Evolutionary conservation across 2,113 vertebrate genomes (phyloP).

Genomic region (Sorex fumeus): DNA sequence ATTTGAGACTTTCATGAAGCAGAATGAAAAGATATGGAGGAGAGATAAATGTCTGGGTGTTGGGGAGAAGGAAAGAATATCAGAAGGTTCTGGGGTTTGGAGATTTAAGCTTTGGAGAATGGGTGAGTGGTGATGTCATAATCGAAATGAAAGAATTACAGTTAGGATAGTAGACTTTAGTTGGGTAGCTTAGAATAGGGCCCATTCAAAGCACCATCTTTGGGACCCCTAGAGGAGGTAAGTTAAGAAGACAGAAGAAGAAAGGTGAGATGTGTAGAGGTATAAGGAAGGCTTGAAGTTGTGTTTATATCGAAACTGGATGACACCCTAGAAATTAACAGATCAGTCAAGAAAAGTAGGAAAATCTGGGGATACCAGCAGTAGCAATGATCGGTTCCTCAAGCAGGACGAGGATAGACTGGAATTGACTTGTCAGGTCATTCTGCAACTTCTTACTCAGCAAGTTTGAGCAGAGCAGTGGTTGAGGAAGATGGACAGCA

Average conservation of each 20-base stretch:
- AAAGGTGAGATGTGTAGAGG: constrained; percentile 22
- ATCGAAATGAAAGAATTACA: not conserved
- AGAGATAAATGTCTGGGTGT: not conserved
- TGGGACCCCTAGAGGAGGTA: not conserved
- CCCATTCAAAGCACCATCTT: constrained; percentile 17
- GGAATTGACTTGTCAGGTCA: no score
- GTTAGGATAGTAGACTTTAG: not conserved
- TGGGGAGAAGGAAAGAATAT: constrained; percentile 13
- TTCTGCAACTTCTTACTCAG: not conserved
- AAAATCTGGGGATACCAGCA: not conserved
- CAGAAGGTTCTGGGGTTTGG: constrained; percentile 1
- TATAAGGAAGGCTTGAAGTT: not conserved
- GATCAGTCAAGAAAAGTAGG: not conserved
- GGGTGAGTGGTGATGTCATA: constrained; percentile 63
- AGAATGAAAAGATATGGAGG: constrained; percentile 42
- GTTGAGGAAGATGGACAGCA: not conserved
- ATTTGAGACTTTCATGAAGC: constrained; percentile 27
- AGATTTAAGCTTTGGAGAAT: constrained; percentile 38
- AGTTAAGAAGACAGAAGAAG: constrained; percentile 4
- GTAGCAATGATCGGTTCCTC: not conserved
- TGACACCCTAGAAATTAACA: constrained; percentile 3
- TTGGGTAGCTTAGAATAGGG: constrained; percentile 45
- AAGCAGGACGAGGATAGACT: not conserved
- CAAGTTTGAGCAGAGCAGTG: not conserved
- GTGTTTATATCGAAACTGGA: not conserved